Evolutionary conservation across 1,140 invertebrate genomes (phyloP).

Genomic region (Temnothorax curvispinosus): DNA sequence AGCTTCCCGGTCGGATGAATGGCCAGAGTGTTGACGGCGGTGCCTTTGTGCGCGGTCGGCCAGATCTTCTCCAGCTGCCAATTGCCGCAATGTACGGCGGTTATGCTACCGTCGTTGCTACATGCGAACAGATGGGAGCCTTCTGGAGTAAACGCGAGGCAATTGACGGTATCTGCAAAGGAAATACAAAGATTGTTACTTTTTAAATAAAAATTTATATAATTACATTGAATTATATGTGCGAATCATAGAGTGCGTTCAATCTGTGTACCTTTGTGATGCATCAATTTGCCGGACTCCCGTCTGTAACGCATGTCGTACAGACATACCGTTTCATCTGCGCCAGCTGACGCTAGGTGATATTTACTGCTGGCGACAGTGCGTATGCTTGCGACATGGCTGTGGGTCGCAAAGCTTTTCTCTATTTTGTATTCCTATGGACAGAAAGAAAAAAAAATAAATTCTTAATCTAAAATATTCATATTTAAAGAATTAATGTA

Average conservation of each 20-base stretch:
- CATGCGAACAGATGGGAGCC: conserved; percentile 92
- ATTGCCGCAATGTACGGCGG: conserved; percentile 92
- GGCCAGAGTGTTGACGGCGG: conserved; percentile 89
- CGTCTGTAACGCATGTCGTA: conserved; percentile 93
- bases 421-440: conserved; percentile 86
- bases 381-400: conserved; percentile 92
- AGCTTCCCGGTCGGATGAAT: conserved; percentile 96
- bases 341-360: conserved; percentile 94
- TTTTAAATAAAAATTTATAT: background rate
- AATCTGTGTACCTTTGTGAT: conserved; percentile 89
- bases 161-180: conserved; percentile 89
- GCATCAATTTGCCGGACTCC: conserved; percentile 92
- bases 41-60: conserved; percentile 90
- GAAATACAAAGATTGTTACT: conserved; percentile 2
- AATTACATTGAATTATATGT: background rate
- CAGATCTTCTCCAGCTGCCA: conserved; percentile 94
- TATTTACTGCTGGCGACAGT: conserved; percentile 90
- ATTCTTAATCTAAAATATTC: conserved; percentile 14
- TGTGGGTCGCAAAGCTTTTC: conserved; percentile 95
- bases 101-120: conserved; percentile 94
- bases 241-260: background rate
- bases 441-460: conserved; percentile 32
- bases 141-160: conserved; percentile 91
- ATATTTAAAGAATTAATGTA: background rate
- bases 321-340: conserved; percentile 95